These are phyloP conservation scores for Priocnemis perturbator DNA, from an alignment of 2,888 invertebrate genomes.

Conservation along the genomic window DNA sequence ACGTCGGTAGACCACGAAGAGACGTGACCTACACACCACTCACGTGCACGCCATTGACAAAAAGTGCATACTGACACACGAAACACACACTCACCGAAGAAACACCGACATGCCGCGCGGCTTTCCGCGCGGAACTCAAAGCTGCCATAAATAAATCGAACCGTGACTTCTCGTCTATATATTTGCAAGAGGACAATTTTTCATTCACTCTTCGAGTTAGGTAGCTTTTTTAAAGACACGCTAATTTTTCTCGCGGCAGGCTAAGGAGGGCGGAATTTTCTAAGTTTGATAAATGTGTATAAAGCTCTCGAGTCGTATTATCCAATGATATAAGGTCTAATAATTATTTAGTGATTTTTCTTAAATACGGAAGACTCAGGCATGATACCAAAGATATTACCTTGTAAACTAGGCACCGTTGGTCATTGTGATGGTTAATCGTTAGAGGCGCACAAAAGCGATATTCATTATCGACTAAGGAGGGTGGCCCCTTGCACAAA, in stretches of 20 bases:
- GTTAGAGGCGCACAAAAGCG: slow-evolving; percentile 67
- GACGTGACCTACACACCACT: neutral
- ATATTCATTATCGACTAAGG: slow-evolving; percentile 43
- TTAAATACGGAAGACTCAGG: slow-evolving; percentile 68
- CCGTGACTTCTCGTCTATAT: slow-evolving; percentile 39
- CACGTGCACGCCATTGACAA: slow-evolving; percentile 4
- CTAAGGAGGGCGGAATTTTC: slow-evolving; percentile 5
- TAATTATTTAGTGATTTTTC: slow-evolving; percentile 49
- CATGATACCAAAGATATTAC: slow-evolving; percentile 74
- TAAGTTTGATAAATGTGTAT: slow-evolving; percentile 42
- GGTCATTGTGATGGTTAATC: slow-evolving; percentile 67
- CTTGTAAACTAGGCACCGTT: slow-evolving; percentile 65
- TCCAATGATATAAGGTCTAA: slow-evolving; percentile 37
- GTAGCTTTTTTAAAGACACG: slow-evolving; percentile 42
- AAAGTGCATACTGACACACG: slow-evolving; percentile 2
- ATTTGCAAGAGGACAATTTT: slow-evolving; percentile 19
- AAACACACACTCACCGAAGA: neutral
- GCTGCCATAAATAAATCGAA: slow-evolving; percentile 51
- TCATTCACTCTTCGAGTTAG: slow-evolving; percentile 25
- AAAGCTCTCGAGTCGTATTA: slow-evolving; percentile 13
- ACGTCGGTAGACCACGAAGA: neutral
- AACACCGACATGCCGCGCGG: slow-evolving; percentile 32
- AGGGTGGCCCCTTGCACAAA: slow-evolving; percentile 49
- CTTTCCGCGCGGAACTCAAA: slow-evolving; percentile 43
- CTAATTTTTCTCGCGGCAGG: slow-evolving; percentile 30